A percentile compares a stretch with the other conserved stretches of the same genome.
Evolutionary conservation across 2,113 vertebrate genomes (phyloP).

Genomic region (Rhombomys opimus): DNA sequence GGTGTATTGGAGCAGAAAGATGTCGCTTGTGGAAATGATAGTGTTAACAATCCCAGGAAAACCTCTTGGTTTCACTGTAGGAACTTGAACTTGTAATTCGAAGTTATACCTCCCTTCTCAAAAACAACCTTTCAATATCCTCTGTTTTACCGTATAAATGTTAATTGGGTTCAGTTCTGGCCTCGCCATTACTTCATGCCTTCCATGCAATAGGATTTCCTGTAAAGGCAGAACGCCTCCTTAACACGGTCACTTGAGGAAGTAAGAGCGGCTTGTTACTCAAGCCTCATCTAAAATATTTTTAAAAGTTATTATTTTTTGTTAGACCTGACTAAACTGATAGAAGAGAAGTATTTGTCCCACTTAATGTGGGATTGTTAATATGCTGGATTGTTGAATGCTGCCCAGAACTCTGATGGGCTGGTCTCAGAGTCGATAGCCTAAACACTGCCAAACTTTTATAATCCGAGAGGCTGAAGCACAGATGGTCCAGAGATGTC

Average conservation of each 20-base stretch:
- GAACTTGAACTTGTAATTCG: not conserved
- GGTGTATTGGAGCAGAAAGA: not conserved
- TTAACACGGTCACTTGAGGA: not conserved
- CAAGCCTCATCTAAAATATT: not conserved
- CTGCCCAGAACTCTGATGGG: not conserved
- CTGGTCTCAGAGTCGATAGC: not conserved
- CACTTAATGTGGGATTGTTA: not conserved
- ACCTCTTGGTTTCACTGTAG: not conserved
- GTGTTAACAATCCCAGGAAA: not conserved
- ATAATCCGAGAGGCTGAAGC: not conserved
- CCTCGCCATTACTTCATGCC: not conserved
- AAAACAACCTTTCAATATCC: not conserved
- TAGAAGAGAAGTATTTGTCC: not conserved
- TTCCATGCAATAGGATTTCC: not conserved
- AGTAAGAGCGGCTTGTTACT: not conserved
- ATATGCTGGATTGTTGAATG: not conserved
- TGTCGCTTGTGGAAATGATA: not conserved
- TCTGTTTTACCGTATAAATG: not conserved
- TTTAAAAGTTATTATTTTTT: not conserved
- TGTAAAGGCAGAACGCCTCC: not conserved
- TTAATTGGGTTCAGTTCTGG: conserved; percentile 18
- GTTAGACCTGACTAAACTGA: not conserved
- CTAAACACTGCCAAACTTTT: not conserved
- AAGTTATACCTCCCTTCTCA: not conserved
- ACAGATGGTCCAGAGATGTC: not conserved